A percentile compares a stretch with the other conserved stretches of the same genome.
These are phyloP conservation scores for Anguilla japonica DNA, from an alignment of 2,113 vertebrate species.

Conservation along the genomic window DNA sequence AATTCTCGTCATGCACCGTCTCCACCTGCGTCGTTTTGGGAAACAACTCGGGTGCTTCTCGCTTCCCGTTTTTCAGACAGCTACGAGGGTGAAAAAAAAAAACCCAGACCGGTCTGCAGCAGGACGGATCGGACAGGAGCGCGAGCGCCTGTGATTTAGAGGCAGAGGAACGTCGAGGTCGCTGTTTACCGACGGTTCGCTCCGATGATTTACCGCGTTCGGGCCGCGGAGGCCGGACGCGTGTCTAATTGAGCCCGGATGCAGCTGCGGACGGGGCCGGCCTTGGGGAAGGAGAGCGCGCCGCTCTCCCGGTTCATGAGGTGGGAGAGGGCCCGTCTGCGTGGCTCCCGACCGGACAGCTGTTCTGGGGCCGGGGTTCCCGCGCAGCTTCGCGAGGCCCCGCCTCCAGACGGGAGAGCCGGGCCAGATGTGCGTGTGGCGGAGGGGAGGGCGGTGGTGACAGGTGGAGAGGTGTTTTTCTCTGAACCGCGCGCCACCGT, in stretches of 20 bases:
- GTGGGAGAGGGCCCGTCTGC: conserved; percentile 15
- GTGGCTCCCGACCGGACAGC: conserved; percentile 5
- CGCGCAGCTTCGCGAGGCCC: neutral
- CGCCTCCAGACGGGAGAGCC: neutral
- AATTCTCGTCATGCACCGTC: neutral
- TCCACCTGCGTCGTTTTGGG: neutral
- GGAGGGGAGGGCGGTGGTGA: neutral
- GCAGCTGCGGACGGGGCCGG: conserved; percentile 14
- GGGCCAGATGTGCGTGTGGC: neutral
- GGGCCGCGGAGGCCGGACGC: neutral
- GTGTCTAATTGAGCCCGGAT: conserved; percentile 18
- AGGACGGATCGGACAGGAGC: neutral
- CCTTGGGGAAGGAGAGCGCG: neutral
- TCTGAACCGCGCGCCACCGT: neutral
- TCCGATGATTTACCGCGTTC: neutral
- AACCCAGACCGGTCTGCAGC: neutral
- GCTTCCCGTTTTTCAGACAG: too few species aligned
- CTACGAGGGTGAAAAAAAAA: too few species aligned
- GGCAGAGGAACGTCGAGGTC: neutral
- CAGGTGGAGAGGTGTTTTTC: neutral
- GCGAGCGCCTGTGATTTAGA: neutral
- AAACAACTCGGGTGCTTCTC: neutral
- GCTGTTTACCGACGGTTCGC: neutral
- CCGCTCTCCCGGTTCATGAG: neutral
- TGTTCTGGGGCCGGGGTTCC: neutral